These are phyloP conservation scores for Tineola bisselliella DNA, from an alignment of 2,888 invertebrate genomes.

Conservation along the genomic window DNA sequence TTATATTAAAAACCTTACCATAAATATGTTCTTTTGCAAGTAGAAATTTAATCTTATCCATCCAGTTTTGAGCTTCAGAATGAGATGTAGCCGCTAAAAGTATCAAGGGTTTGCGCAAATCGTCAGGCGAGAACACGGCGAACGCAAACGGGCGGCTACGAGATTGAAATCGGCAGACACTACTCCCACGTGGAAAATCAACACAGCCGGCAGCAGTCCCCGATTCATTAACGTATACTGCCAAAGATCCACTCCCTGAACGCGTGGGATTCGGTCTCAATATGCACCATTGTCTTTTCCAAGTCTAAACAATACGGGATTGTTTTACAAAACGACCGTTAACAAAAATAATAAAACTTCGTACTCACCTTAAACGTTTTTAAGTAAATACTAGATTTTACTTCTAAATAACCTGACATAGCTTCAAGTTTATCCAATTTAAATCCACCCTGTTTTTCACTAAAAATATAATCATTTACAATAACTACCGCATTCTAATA, in stretches of 20 bases:
- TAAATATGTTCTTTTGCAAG: conserved; percentile 49
- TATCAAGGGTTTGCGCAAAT: conserved; percentile 70
- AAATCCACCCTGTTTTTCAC: conserved; percentile 8
- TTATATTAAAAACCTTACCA: too few species aligned
- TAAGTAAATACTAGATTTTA: conserved; percentile 70
- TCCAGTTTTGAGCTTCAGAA: conserved; percentile 75
- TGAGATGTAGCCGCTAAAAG: conserved; percentile 72
- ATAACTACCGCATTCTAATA: not conserved
- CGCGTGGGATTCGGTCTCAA: conserved; percentile 65
- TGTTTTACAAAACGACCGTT: not conserved
- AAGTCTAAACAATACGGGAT: conserved; percentile 52
- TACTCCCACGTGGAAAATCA: conserved; percentile 67
- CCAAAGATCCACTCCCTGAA: conserved; percentile 62
- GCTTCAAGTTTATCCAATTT: conserved; percentile 19
- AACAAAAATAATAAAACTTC: conserved; percentile 25
- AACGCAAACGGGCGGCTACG: conserved; percentile 75
- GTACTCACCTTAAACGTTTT: conserved; percentile 71
- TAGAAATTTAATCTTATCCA: conserved; percentile 69
- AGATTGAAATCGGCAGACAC: conserved; percentile 72
- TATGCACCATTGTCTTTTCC: conserved; percentile 75
- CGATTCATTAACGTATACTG: conserved; percentile 64
- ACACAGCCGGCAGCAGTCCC: conserved; percentile 57
- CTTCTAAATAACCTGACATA: conserved; percentile 71
- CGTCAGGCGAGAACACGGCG: conserved; percentile 70
- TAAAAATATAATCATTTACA: not conserved